These are phyloP conservation scores for Harlomillsia oculata DNA, from an alignment of 1,140 invertebrate genomes.

Conservation along the genomic window DNA sequence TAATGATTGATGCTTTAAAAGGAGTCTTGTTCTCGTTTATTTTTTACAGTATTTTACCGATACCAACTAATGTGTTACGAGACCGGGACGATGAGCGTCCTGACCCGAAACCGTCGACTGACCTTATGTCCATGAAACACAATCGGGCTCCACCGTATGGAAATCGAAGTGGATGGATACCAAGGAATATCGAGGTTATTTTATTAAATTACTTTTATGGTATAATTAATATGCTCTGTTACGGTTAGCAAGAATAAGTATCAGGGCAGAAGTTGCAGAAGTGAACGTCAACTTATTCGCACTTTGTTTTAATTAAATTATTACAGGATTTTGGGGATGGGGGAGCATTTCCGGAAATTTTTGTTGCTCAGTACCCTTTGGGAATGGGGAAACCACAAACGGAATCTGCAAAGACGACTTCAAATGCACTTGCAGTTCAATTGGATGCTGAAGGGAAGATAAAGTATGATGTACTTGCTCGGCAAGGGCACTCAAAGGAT, in stretches of 20 bases:
- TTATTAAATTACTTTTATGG: too few species aligned
- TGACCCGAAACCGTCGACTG: conserved; percentile 45
- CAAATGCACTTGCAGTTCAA: conserved; percentile 87
- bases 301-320: too few species aligned
- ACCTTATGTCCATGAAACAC: conserved; percentile 67
- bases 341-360: conserved; percentile 96
- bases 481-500: conserved; percentile 90
- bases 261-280: too few species aligned
- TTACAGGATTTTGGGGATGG: conserved; percentile 79
- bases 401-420: conserved; percentile 60
- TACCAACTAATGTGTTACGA: conserved; percentile 72
- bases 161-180: conserved; percentile 87
- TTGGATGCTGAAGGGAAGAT: conserved; percentile 88
- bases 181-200: conserved; percentile 73
- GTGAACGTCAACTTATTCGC: too few species aligned
- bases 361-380: conserved; percentile 91
- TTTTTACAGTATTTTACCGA: conserved; percentile 60
- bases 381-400: conserved; percentile 56
- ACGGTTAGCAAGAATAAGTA: too few species aligned
- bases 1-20: neutral
- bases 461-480: conserved; percentile 91
- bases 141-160: conserved; percentile 88
- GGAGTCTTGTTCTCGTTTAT: neutral
- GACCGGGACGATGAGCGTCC: conserved; percentile 75
- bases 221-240: too few species aligned